Evolutionary conservation across 2,888 invertebrate genomes (phyloP), one percentile per base, ranked within the genome.

Genomic region (Spodoptera picta): DNA sequence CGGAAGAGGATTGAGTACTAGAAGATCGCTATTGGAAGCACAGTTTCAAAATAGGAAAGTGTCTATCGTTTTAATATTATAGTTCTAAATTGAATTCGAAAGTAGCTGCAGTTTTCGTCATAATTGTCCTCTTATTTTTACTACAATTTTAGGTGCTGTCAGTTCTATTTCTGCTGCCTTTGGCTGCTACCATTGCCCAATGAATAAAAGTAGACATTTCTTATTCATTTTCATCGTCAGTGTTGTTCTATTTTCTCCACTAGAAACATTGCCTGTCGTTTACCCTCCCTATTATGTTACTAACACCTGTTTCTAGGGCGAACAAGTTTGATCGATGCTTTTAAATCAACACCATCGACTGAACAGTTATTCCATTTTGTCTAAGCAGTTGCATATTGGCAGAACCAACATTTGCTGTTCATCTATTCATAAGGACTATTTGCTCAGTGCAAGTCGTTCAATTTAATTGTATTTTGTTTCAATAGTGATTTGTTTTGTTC

Each of bases 321-420:
- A 69, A 72, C 72, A 72, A 70, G 67, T 70, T 66, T 70, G 72
- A 70, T 70, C 56, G 56, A 70, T 70, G 43, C 51, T 47, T 60
- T 48, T 19, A 46, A 57, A 60, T 60, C 36, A 56, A 47, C 48
- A 57, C 23, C 51, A 64, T 64, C 46, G 69, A 57, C 44, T 62
- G 43, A 52, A 69, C 59, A 54, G 59, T 46, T 73, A 63, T 48
- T 44, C 49, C 23, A 56, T 57, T 68, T 67, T 64, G 59, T 68
- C 59, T 64, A 47, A 36, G 60, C 64, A 52, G 51, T 67, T 71
- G 64, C 47, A 19, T 64, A 53, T 72, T 67, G 73, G 55, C 67
- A 47, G 19, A 46, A 57, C 48, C 48, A 57, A 50, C 52, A 53
- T 11, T 53, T 10, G 42, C 23, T 45, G 49, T 12, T 64, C 56